A percentile compares a stretch with the other conserved stretches of the same genome.
phyloP scores from a whole-genome alignment of 2,797 vertebrate species.

The Esox masquinongy region DNA sequence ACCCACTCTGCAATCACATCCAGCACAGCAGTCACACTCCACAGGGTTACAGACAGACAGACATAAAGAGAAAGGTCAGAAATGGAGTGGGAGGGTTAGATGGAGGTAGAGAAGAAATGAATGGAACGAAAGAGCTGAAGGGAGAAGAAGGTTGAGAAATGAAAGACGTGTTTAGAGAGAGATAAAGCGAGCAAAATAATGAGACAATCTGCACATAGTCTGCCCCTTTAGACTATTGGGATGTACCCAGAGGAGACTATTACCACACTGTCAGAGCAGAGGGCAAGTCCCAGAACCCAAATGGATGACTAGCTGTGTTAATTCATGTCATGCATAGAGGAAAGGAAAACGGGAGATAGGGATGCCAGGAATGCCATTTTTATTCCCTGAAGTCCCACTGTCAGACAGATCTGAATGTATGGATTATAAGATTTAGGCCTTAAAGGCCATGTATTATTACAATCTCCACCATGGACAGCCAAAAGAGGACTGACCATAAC shows the following conservation, averaged over 20 bases:
- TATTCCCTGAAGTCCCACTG: not conserved
- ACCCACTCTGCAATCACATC: not conserved
- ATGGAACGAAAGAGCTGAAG: not conserved
- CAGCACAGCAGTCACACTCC: not conserved
- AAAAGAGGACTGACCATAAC: too few relatives aligned
- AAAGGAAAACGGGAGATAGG: not conserved
- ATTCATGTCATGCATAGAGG: not conserved
- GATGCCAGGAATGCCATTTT: not conserved
- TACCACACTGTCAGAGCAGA: not conserved
- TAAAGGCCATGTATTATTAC: too few relatives aligned
- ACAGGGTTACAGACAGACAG: constrained; percentile 2
- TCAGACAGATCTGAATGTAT: constrained; percentile 1
- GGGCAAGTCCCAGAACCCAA: not conserved
- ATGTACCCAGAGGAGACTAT: not conserved
- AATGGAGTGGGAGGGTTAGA: not conserved
- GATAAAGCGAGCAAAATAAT: not conserved
- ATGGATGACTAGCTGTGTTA: not conserved
- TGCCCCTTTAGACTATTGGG: not conserved
- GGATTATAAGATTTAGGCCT: not conserved
- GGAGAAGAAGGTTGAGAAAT: not conserved
- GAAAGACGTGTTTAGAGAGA: not conserved
- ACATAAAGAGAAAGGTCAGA: not conserved
- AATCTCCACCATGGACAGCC: too few relatives aligned
- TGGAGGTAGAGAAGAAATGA: not conserved
- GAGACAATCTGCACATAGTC: not conserved